phyloP scores from a whole-genome alignment of 2,113 vertebrate genomes.

The Pseudonaja textilis region DNA sequence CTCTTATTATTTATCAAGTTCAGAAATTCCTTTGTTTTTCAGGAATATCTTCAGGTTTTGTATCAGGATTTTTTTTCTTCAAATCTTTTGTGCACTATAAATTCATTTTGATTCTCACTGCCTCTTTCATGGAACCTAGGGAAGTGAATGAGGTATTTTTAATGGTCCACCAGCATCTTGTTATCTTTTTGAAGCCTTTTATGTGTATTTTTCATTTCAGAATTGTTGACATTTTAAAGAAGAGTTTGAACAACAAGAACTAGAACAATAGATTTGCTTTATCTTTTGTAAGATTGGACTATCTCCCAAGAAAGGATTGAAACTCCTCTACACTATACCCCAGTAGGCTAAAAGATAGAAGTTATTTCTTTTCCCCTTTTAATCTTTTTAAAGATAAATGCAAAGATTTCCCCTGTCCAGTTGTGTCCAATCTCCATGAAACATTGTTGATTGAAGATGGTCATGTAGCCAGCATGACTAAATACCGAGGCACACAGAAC shows the following conservation, averaged over 20 bases:
- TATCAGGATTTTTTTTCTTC: background rate
- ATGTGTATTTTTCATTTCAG: background rate
- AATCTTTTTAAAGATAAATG: background rate
- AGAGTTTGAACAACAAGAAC: background rate
- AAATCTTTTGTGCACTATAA: background rate
- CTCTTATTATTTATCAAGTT: too few species aligned
- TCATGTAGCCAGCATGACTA: too few species aligned
- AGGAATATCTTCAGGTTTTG: background rate
- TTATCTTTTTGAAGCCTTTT: background rate
- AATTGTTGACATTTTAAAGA: background rate
- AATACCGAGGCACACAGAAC: too few species aligned
- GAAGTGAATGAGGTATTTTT: background rate
- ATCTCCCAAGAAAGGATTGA: background rate
- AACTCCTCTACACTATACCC: background rate
- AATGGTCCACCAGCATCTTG: background rate
- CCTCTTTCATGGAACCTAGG: background rate
- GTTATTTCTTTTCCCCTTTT: background rate
- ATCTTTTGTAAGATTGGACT: background rate
- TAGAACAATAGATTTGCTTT: background rate
- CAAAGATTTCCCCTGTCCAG: too few species aligned
- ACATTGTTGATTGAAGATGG: too few species aligned
- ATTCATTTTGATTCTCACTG: background rate
- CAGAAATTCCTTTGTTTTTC: background rate
- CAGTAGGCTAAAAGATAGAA: background rate
- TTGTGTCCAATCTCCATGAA: too few species aligned